Percentiles rank a stretch among this genome's conserved stretches.
Evolutionary conservation across 1,140 invertebrate genomes (phyloP).

Genomic region (Bombus pyrosoma): DNA sequence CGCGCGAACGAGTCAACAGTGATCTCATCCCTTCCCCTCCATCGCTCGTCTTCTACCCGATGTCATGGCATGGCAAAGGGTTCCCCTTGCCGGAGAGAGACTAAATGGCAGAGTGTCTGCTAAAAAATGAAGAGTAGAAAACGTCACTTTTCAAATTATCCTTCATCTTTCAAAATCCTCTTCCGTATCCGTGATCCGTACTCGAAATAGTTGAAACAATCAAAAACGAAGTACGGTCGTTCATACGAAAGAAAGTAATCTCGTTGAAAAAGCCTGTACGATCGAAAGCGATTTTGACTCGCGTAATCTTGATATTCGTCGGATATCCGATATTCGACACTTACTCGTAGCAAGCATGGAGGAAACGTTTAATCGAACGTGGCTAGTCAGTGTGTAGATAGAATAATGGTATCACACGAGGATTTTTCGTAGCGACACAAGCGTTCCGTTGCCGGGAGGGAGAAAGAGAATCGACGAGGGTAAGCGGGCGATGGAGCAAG

Average conservation of each 20-base stretch:
- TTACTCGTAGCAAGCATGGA: too few relatives aligned
- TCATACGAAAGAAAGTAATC: too few relatives aligned
- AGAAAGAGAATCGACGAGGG: conserved; percentile 32
- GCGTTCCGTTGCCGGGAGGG: not conserved
- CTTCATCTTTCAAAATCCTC: not conserved
- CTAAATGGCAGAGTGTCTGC: conserved; percentile 19
- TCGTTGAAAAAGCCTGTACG: too few relatives aligned
- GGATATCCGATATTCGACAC: not conserved
- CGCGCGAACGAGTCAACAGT: conserved; percentile 64
- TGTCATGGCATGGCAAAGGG: conserved; percentile 28
- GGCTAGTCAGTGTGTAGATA: too few relatives aligned
- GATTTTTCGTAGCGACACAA: conserved; percentile 29
- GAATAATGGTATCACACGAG: conserved; percentile 31
- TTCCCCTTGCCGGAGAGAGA: conserved; percentile 8
- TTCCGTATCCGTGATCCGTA: not conserved
- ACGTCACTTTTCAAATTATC: conserved; percentile 32
- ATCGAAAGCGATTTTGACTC: not conserved
- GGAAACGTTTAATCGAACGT: too few relatives aligned
- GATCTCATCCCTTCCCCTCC: conserved; percentile 56
- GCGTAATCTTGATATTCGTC: not conserved
- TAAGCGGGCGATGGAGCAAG: conserved; percentile 48
- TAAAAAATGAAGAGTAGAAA: not conserved
- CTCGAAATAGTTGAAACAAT: not conserved
- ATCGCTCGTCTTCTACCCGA: conserved; percentile 47
- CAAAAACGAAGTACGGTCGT: too few relatives aligned